Conservation (phyloP, 2,113 vertebrate genomes). For the Haemorhous mexicanus region DNA sequence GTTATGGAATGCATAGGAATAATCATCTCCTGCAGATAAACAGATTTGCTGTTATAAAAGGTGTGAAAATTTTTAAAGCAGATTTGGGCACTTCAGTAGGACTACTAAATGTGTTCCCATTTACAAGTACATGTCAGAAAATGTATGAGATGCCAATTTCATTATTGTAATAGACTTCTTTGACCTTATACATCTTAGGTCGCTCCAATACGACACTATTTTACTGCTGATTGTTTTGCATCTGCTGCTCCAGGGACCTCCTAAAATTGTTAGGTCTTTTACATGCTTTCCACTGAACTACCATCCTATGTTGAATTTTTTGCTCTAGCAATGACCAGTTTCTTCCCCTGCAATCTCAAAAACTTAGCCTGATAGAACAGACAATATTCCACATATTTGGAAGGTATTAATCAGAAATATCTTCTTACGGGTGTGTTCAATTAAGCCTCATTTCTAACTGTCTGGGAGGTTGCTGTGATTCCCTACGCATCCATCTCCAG, state of each 20-base stretch:
- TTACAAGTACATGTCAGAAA: background rate
- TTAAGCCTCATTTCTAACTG: background rate
- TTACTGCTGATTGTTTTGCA: background rate
- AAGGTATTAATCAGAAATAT: background rate
- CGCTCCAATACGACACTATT: background rate
- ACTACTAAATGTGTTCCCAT: background rate
- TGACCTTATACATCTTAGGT: background rate
- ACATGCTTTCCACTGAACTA: background rate
- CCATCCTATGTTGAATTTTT: background rate
- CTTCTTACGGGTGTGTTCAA: background rate
- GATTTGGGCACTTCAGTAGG: background rate
- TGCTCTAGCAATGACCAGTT: background rate
- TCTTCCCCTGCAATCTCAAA: background rate
- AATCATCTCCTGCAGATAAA: background rate
- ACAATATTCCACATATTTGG: background rate
- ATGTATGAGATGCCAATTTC: background rate
- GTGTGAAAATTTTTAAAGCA: background rate
- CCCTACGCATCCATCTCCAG: background rate
- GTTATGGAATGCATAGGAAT: background rate
- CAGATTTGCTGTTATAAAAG: background rate
- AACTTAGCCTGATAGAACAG: background rate
- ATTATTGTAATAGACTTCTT: background rate
- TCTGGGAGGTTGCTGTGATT: accelerated
- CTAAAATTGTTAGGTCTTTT: background rate
- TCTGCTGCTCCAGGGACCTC: background rate